Percentiles rank a stretch among this genome's conserved stretches.
Evolutionary conservation across 2,888 invertebrate genomes (phyloP).

Genomic region (Oeneis ivallda): DNA sequence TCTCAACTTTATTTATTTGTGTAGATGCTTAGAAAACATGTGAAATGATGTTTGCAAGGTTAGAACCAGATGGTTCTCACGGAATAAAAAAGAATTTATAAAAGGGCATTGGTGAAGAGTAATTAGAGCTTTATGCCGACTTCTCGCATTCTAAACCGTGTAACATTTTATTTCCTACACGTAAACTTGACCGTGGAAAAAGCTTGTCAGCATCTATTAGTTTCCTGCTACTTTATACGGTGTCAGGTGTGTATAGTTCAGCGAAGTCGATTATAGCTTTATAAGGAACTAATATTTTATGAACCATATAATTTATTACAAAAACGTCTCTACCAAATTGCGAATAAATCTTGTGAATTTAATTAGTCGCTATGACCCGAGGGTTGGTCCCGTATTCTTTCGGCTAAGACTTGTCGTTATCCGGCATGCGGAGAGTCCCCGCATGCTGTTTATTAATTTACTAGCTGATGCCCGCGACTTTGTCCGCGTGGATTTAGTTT

Average conservation of each 20-base stretch:
- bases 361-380: too few relatives aligned
- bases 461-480: too few relatives aligned
- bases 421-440: too few relatives aligned
- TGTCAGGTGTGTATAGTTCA: not conserved
- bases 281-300: not conserved
- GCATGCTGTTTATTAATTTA: too few relatives aligned
- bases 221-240: not conserved
- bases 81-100: not conserved
- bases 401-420: too few relatives aligned
- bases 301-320: not conserved
- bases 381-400: too few relatives aligned
- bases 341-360: too few relatives aligned
- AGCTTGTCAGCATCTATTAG: not conserved
- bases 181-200: slow-evolving; percentile 4
- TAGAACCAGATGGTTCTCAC: slow-evolving; percentile 3
- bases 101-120: not conserved
- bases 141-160: slow-evolving; percentile 2
- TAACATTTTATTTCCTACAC: not conserved
- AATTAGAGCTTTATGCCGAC: slow-evolving; percentile 2
- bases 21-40: slow-evolving; percentile 27
- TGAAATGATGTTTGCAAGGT: slow-evolving; percentile 10
- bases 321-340: not conserved
- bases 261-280: not conserved
- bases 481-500: too few relatives aligned
- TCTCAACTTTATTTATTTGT: too few relatives aligned